phyloP scores from a whole-genome alignment of 2,113 vertebrate species.

The Coptodon rendalli region DNA sequence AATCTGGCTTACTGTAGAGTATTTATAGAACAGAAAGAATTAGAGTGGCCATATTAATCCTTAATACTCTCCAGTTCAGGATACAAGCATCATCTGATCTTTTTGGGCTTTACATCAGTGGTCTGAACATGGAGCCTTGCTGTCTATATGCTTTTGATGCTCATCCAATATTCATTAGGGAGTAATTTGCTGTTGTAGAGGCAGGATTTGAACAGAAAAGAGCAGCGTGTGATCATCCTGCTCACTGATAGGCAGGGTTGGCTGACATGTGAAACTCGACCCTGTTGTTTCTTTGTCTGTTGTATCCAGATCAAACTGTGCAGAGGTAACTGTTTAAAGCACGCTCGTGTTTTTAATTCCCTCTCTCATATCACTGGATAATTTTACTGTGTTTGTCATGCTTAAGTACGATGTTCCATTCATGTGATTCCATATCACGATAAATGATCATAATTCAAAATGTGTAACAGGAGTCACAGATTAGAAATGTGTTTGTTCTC shows the following conservation, averaged over 20 bases:
- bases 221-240: neutral
- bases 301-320: neutral
- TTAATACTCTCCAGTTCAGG: constrained; percentile 14
- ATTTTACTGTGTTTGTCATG: neutral
- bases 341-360: neutral
- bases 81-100: constrained; percentile 11
- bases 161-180: neutral
- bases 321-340: neutral
- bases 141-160: neutral
- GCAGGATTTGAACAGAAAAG: neutral
- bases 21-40: constrained; percentile 45
- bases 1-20: constrained; percentile 20
- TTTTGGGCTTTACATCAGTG: neutral
- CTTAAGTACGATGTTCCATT: neutral
- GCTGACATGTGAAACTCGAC: neutral
- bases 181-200: neutral
- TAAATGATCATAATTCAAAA: neutral
- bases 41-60: constrained; percentile 31
- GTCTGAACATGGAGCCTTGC: neutral
- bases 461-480: neutral
- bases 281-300: neutral
- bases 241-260: neutral
- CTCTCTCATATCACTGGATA: neutral
- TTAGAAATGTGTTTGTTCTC: neutral
- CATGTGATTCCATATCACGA: neutral